phyloP scores from a whole-genome alignment of 2,113 vertebrate species.

The Gambusia holbrooki region DNA sequence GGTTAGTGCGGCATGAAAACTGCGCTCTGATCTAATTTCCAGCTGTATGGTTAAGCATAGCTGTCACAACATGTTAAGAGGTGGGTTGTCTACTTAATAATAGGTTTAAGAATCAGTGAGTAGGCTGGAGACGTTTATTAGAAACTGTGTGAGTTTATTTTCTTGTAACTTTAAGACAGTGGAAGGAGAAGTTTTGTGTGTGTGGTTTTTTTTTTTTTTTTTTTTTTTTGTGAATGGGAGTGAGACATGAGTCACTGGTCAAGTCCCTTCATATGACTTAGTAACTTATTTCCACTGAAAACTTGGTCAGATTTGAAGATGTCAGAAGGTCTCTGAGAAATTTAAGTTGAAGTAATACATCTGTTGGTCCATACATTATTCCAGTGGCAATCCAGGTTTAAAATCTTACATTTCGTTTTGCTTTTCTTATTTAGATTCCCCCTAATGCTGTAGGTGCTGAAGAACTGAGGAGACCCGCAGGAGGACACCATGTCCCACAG shows the following conservation, averaged over 20 bases:
- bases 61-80: constrained; percentile 2
- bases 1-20: not conserved
- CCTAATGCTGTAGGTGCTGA: constrained; percentile 46
- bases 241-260: constrained; percentile 56
- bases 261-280: constrained; percentile 28
- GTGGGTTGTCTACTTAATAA: not conserved
- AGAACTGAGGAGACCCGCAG: constrained; percentile 18
- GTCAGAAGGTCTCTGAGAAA: constrained; percentile 23
- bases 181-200: constrained; percentile 13
- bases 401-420: not conserved
- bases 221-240: constrained; percentile 9
- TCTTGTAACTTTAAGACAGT: constrained; percentile 38
- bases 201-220: not conserved
- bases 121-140: not conserved
- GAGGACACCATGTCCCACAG: constrained; percentile 77
- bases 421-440: constrained; percentile 9
- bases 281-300: not conserved
- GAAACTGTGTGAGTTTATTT: not conserved
- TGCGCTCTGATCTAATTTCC: not conserved
- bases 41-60: not conserved
- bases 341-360: constrained; percentile 22
- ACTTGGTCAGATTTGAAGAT: constrained; percentile 7
- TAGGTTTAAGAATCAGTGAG: not conserved
- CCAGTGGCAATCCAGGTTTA: not conserved
- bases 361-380: not conserved